These are phyloP conservation scores for Coryphaenoides rupestris DNA, from an alignment of 2,113 vertebrate species.

Conservation along the genomic window DNA sequence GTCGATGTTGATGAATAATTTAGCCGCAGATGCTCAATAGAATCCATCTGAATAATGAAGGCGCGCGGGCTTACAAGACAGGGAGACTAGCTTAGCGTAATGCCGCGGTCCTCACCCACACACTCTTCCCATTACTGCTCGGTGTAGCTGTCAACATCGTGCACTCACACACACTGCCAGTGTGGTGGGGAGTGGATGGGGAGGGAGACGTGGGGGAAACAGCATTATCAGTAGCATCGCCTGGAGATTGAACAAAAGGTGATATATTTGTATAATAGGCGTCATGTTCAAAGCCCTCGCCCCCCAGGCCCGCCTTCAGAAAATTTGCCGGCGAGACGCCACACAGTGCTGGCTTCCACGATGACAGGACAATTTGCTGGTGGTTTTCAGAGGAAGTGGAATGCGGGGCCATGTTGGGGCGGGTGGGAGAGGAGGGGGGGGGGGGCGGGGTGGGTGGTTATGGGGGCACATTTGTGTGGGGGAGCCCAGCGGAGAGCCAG, in stretches of 20 bases:
- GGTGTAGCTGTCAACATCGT: conserved; percentile 57
- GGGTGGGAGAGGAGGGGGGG: too few species aligned
- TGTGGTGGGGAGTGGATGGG: conserved; percentile 31
- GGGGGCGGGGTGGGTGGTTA: too few species aligned
- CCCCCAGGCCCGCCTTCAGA: conserved; percentile 20
- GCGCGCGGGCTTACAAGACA: conserved; percentile 58
- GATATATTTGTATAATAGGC: conserved; percentile 12
- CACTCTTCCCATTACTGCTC: conserved; percentile 51
- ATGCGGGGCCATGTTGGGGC: too few species aligned
- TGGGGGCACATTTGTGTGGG: too few species aligned
- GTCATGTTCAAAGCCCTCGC: conserved; percentile 27
- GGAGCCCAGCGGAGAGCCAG: too few species aligned
- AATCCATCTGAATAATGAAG: conserved; percentile 71
- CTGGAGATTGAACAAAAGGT: conserved; percentile 21
- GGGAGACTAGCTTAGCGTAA: conserved; percentile 54
- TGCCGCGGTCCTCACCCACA: conserved; percentile 64
- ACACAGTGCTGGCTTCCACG: conserved; percentile 16
- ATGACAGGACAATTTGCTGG: conserved; percentile 26
- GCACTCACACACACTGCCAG: conserved; percentile 28
- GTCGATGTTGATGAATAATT: conserved; percentile 73
- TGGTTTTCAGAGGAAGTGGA: too few species aligned
- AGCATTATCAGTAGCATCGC: conserved; percentile 30
- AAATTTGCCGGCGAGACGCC: conserved; percentile 20
- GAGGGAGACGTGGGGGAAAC: conserved; percentile 7
- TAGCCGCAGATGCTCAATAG: conserved; percentile 73